Evolutionary conservation across 2,113 vertebrate species (phyloP).

Genomic region (Anhinga rufa): DNA sequence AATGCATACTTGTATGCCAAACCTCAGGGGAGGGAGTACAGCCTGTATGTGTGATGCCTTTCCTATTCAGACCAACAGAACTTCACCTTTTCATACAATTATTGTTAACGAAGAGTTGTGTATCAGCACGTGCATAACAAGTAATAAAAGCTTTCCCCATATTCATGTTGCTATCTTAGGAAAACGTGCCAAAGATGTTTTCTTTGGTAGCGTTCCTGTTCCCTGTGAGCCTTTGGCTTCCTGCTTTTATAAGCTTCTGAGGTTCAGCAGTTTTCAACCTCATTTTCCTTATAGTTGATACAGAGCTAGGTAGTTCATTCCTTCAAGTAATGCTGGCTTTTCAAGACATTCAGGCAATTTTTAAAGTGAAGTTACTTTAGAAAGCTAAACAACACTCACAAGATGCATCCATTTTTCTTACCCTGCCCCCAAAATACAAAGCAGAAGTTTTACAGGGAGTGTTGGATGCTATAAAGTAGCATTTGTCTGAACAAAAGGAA

Average conservation of each 20-base stretch:
- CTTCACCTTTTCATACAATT: not conserved
- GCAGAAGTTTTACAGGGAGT: not conserved
- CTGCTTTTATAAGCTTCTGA: not conserved
- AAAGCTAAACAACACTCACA: not conserved
- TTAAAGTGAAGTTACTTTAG: not conserved
- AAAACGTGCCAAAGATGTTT: not conserved
- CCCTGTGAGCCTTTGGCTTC: not conserved
- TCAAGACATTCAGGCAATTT: not conserved
- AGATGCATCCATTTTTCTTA: not conserved
- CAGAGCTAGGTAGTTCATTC: not conserved
- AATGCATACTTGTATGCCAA: not conserved
- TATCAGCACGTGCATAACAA: not conserved
- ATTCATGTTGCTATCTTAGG: not conserved
- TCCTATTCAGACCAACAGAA: not conserved
- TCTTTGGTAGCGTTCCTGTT: not conserved
- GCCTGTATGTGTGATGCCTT: fast-evolving
- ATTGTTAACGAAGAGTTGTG: not conserved
- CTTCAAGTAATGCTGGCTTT: not conserved
- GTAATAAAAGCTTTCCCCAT: not conserved
- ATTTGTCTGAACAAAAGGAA: not conserved
- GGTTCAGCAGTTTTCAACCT: not conserved
- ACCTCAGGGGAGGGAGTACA: not conserved
- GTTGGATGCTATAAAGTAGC: not conserved
- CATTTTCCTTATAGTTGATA: not conserved
- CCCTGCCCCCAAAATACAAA: not conserved